Evolutionary conservation across 2,888 invertebrate genomes (phyloP), one percentile per base, ranked within the genome.

Genomic region (Polyploca ridens): DNA sequence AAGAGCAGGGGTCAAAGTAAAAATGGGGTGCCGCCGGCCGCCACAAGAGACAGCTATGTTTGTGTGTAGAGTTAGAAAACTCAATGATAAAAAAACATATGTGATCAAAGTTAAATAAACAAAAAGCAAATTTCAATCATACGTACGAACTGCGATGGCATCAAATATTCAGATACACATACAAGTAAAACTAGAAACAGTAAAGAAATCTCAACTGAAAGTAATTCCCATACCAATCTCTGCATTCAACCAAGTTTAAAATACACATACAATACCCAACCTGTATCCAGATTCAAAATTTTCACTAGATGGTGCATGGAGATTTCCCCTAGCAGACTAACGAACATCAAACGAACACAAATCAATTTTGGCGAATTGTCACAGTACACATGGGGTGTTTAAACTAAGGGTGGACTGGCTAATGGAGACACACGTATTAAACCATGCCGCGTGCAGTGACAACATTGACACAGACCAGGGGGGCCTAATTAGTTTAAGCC

Each of bases 381-480:
- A 85, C 61, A 44, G 77, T 78, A 87, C 86, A 87, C 83, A 85
- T 84, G 79, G 83, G 78, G 84, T 90, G 91, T 91, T 89, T 89
- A 90, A 90, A 91, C 86, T 89, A 81, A 86, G 92, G 91, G 91
- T 84, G 80, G 77, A 54, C 54, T 54, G 54, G 74, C 90, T 94
- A 94, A 94, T 94, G 93, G 93, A 94, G 93, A 93, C 93, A 90
- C 91, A 89, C 88, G 91, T 90, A 92, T 93, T 93, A 92, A 93
- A 93, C 86, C 84, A 86, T 75, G 89, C 89, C 91, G 82, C 91
- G 89, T 90, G 92, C 88, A 84, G 83, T 70, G 90, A 88, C 90
- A 91, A 91, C 90, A 90, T 91, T 91, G 91, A 91, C 91, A 88
- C 83, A 88, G 87, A 85, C 82, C 83, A 85, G 61, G 91, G 92